A percentile compares a stretch with the other conserved stretches of the same genome.
Conservation (phyloP, 35 echinoderm and acorn worm genomes). For the Eucidaris tribuloides region DNA sequence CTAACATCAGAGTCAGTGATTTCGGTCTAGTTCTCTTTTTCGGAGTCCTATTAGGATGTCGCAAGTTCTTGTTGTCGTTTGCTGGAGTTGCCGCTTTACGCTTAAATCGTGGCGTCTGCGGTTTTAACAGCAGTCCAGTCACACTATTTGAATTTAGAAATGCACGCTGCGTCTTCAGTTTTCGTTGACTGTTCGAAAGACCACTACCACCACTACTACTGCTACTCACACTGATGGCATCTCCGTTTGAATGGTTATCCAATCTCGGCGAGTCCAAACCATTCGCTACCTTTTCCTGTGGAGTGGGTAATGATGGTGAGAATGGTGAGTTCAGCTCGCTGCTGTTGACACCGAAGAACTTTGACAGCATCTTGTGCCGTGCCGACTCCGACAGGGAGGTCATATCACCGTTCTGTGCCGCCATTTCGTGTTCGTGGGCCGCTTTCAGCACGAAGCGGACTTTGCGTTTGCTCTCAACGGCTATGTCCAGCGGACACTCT, state of each 20-base stretch:
- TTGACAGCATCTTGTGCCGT: conserved; percentile 64
- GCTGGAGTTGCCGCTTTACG: conserved; percentile 25
- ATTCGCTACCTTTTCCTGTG: background rate
- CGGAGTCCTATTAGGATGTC: conserved; percentile 8
- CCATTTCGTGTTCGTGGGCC: conserved; percentile 4
- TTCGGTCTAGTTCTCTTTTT: conserved; percentile 33
- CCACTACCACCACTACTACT: conserved; percentile 64
- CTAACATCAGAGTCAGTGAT: conserved; percentile 48
- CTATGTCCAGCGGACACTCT: conserved; percentile 79
- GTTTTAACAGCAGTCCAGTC: conserved; percentile 65
- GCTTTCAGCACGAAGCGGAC: conserved; percentile 74
- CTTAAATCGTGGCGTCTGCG: conserved; percentile 71
- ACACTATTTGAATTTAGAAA: conserved; percentile 14
- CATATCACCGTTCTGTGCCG: background rate
- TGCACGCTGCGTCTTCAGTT: conserved; percentile 7
- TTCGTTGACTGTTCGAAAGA: background rate
- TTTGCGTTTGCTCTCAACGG: conserved; percentile 61
- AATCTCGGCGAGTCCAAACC: background rate
- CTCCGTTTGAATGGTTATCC: conserved; percentile 29
- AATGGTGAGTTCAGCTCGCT: conserved; percentile 62
- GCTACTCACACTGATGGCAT: conserved; percentile 70
- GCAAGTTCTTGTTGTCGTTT: conserved; percentile 30
- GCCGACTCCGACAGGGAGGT: background rate
- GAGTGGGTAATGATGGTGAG: conserved; percentile 17
- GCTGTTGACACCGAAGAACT: conserved; percentile 80